Percentiles rank a stretch among this genome's conserved stretches.
These are phyloP conservation scores for Thereva unica DNA, from an alignment of 2,888 invertebrate genomes.

Conservation along the genomic window DNA sequence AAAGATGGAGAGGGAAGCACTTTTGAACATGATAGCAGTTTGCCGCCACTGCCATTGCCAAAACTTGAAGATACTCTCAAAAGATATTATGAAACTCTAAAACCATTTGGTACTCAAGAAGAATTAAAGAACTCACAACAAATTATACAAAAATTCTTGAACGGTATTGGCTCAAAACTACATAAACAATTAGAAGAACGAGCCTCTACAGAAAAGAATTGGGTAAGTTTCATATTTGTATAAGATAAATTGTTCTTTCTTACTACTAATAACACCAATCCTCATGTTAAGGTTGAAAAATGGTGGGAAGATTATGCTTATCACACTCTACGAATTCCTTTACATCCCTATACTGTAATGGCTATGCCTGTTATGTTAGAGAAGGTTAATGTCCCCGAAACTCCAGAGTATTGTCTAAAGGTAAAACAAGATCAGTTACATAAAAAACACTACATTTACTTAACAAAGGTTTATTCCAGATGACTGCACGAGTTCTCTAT, in stretches of 20 bases:
- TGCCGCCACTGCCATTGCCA: conserved; percentile 63
- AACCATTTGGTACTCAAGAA: conserved; percentile 58
- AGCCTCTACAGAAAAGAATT: conserved; percentile 60
- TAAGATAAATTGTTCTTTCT: neutral
- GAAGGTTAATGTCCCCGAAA: conserved; percentile 50
- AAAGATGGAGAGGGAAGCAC: conserved; percentile 53
- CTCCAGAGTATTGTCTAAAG: conserved; percentile 48
- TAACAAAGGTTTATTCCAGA: conserved; percentile 12
- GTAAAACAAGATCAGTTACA: conserved; percentile 36
- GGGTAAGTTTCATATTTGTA: conserved; percentile 52
- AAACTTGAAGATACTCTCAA: conserved; percentile 60
- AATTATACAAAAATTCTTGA: conserved; percentile 60
- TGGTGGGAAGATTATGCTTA: conserved; percentile 66
- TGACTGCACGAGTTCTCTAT: conserved; percentile 39
- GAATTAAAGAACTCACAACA: conserved; percentile 58
- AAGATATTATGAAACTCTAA: conserved; percentile 61
- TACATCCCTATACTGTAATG: conserved; percentile 61
- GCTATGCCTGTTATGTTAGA: conserved; percentile 54
- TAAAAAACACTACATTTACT: neutral
- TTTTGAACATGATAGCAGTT: conserved; percentile 60
- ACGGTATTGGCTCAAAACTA: conserved; percentile 59
- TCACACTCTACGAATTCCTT: conserved; percentile 59
- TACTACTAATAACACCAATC: neutral
- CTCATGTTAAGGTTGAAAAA: conserved; percentile 51
- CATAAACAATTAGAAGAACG: conserved; percentile 58